Percentiles rank a stretch among this genome's conserved stretches.
These are phyloP conservation scores for Centropus bengalensis DNA, from an alignment of 2,113 vertebrate genomes.

Conservation along the genomic window DNA sequence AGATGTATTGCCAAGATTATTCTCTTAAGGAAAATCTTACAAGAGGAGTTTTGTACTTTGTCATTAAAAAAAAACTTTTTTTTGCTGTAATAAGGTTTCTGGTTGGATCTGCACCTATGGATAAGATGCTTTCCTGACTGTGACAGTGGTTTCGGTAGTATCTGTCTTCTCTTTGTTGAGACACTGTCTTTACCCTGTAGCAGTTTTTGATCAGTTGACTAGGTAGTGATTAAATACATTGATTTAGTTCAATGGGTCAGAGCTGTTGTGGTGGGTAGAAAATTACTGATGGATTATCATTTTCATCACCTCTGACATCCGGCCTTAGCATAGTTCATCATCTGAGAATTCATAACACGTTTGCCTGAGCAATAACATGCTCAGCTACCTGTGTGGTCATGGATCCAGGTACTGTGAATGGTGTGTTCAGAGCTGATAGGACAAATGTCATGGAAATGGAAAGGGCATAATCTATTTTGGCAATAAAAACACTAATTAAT, in stretches of 20 bases:
- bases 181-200: constrained; percentile 33
- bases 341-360: constrained; percentile 67
- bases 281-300: constrained; percentile 84
- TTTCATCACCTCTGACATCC: constrained; percentile 76
- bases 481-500: background rate
- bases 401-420: background rate
- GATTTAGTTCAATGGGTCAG: constrained; percentile 83
- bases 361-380: constrained; percentile 69
- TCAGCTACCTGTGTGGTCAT: constrained; percentile 75
- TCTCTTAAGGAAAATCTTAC: background rate
- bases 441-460: constrained; percentile 35
- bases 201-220: constrained; percentile 71
- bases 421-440: constrained; percentile 40
- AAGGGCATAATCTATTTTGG: background rate
- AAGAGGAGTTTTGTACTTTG: background rate
- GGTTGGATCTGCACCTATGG: background rate
- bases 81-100: background rate
- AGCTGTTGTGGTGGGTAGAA: constrained; percentile 74
- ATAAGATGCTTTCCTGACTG: background rate
- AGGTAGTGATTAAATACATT: constrained; percentile 76
- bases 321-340: constrained; percentile 70
- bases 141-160: constrained; percentile 54
- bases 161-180: constrained; percentile 57
- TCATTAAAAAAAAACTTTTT: background rate
- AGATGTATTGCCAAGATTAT: background rate